Conservation (phyloP, 2,113 vertebrate species). For the Artemisiospiza belli region DNA sequence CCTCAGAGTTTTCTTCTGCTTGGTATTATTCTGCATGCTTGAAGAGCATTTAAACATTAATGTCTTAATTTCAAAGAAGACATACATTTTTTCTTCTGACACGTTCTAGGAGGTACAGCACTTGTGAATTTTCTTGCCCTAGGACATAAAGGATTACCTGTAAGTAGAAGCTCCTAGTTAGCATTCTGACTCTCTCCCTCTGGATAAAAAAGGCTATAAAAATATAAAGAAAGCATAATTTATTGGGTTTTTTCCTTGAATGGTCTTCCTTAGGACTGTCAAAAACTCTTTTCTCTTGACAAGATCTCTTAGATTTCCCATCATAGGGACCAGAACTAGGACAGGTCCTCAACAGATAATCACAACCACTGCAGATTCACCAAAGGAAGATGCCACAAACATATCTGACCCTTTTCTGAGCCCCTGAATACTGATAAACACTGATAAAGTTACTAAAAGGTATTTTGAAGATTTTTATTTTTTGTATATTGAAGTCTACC, state of each 20-base stretch:
- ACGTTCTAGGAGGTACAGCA: neutral
- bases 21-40: neutral
- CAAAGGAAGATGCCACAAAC: neutral
- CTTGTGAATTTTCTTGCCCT: neutral
- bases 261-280: neutral
- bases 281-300: neutral
- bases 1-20: neutral
- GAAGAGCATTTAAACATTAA: neutral
- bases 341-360: neutral
- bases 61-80: neutral
- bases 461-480: neutral
- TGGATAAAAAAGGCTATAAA: neutral
- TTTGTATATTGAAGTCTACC: neutral
- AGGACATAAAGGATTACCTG: neutral
- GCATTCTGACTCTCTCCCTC: neutral
- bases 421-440: rapidly evolving
- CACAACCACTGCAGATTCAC: neutral
- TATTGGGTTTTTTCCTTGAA: neutral
- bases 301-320: neutral
- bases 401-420: neutral
- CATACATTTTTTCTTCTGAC: neutral
- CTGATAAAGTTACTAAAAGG: rapidly evolving
- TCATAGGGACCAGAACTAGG: rapidly evolving
- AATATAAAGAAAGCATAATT: neutral
- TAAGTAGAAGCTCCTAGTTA: neutral